A percentile compares a stretch with the other conserved stretches of the same genome.
Evolutionary conservation across 2,113 vertebrate genomes (phyloP).

Genomic region (Sylvilagus bachmani): DNA sequence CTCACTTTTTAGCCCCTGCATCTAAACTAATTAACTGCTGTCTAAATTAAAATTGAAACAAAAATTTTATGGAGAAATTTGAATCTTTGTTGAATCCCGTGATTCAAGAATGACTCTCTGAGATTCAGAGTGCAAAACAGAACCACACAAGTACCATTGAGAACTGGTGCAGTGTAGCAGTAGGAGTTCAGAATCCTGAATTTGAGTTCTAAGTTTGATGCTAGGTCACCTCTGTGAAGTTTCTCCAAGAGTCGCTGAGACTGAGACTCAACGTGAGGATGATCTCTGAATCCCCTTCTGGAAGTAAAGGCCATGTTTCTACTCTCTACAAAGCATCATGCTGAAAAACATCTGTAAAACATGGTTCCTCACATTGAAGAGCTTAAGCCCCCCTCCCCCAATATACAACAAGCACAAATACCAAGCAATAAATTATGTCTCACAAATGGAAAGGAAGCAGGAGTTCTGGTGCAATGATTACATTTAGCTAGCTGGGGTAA

Average conservation of each 20-base stretch:
- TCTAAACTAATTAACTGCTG: neutral
- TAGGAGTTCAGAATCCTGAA: neutral
- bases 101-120: neutral
- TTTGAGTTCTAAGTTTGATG: neutral
- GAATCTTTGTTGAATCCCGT: constrained; percentile 4
- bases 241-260: neutral
- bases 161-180: neutral
- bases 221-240: neutral
- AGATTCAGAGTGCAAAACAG: neutral
- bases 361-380: neutral
- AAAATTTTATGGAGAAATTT: neutral
- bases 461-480: neutral
- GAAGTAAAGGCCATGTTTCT: neutral
- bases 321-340: neutral
- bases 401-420: neutral
- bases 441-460: neutral
- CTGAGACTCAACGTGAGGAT: neutral
- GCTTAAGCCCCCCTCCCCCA: neutral
- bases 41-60: constrained; percentile 20
- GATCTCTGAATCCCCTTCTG: neutral
- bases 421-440: neutral
- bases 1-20: neutral
- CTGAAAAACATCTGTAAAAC: neutral
- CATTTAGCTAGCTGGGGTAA: neutral
- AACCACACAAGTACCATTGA: neutral